Percentiles rank a stretch among this genome's conserved stretches.
These are phyloP conservation scores for Paralichthys olivaceus DNA, from an alignment of 2,113 vertebrate genomes.

Conservation along the genomic window DNA sequence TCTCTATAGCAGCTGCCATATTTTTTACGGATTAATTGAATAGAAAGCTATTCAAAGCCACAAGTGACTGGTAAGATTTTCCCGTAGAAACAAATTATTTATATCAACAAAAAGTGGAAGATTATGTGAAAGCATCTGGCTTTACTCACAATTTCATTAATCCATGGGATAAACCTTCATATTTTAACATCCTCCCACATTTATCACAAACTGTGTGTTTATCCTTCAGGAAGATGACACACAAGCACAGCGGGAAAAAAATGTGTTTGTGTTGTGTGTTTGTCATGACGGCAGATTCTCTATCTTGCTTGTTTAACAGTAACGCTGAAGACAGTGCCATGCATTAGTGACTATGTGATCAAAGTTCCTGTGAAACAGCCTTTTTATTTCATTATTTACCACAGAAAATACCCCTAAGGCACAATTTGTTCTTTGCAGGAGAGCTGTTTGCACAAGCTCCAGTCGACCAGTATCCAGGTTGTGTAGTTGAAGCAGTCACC, in stretches of 20 bases:
- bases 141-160: not conserved
- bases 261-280: not conserved
- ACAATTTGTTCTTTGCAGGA: constrained; percentile 78
- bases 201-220: not conserved
- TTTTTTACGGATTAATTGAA: not conserved
- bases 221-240: not conserved
- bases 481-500: constrained; percentile 87
- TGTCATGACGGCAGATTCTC: not conserved
- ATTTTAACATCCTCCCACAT: not conserved
- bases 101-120: not conserved
- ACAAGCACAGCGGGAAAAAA: not conserved
- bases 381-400: not conserved
- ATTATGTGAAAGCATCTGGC: not conserved
- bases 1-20: too few relatives aligned
- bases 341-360: not conserved
- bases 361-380: not conserved
- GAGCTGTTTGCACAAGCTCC: constrained; percentile 96
- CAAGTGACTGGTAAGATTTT: too few relatives aligned
- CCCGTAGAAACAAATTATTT: not conserved
- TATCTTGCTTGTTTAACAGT: too few relatives aligned
- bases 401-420: not conserved
- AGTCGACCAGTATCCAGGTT: constrained; percentile 92
- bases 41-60: not conserved
- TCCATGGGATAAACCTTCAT: not conserved
- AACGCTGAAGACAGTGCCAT: too few relatives aligned